Evolutionary conservation across 1,140 invertebrate species (phyloP).

Genomic region (Aphelinus certus): DNA sequence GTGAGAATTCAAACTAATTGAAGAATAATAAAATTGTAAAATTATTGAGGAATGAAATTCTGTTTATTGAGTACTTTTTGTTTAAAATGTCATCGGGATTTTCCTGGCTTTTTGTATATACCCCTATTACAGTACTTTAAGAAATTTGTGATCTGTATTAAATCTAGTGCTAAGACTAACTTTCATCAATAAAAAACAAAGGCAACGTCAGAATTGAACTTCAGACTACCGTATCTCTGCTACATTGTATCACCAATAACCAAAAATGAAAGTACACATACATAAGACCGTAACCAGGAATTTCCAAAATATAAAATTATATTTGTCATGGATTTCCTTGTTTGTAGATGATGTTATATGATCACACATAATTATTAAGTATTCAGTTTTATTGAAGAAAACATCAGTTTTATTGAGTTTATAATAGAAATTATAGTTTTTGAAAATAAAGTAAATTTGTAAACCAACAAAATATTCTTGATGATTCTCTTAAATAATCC

Average conservation of each 20-base stretch:
- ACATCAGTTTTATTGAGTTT: conserved; percentile 22
- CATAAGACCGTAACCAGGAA: too few species aligned
- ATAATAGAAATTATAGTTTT: conserved; percentile 31
- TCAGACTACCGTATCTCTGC: conserved; percentile 22
- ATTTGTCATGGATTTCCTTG: too few species aligned
- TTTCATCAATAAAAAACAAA: conserved; percentile 57
- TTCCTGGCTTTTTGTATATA: conserved; percentile 65
- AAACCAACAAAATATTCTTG: background rate
- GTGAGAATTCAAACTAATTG: background rate
- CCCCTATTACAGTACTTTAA: conserved; percentile 58
- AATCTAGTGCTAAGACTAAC: conserved; percentile 61
- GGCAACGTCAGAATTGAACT: conserved; percentile 46
- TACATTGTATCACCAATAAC: conserved; percentile 3
- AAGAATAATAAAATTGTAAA: too few species aligned
- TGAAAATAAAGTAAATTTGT: conserved; percentile 30
- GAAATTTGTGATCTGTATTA: conserved; percentile 62
- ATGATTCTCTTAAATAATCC: too few species aligned
- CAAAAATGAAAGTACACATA: background rate
- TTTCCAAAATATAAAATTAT: too few species aligned
- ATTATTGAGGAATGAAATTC: too few species aligned
- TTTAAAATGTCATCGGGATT: conserved; percentile 46
- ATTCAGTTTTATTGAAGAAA: background rate
- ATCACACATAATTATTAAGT: too few species aligned
- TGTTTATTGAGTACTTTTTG: background rate
- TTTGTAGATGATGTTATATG: too few species aligned